Evolutionary conservation across 2,888 invertebrate species (phyloP).

Genomic region (Pyrocoelia pectoralis): DNA sequence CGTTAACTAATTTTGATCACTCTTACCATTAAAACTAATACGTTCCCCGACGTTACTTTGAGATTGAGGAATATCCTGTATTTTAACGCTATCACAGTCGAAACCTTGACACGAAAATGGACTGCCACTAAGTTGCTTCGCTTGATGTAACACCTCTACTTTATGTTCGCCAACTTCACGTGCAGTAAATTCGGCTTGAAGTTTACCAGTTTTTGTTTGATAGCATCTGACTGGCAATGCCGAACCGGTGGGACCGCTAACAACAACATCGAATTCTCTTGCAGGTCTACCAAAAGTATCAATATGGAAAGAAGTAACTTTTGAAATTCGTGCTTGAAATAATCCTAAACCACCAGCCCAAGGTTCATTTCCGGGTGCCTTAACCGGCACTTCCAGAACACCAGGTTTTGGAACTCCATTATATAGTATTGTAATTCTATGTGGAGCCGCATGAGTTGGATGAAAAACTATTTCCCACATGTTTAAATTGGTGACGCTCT

Average conservation of each 20-base stretch:
- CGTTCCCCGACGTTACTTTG: conserved; percentile 84
- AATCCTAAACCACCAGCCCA: conserved; percentile 80
- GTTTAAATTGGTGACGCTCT: conserved; percentile 73
- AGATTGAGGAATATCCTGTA: conserved; percentile 79
- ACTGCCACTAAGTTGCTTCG: conserved; percentile 89
- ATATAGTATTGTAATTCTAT: conserved; percentile 85
- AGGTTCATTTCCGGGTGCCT: conserved; percentile 60
- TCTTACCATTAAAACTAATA: conserved; percentile 79
- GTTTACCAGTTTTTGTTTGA: conserved; percentile 93
- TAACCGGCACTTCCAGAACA: conserved; percentile 62
- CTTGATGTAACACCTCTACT: conserved; percentile 88
- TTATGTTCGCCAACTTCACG: conserved; percentile 72
- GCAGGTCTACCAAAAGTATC: conserved; percentile 86
- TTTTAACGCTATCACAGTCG: conserved; percentile 82
- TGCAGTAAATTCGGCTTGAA: conserved; percentile 93
- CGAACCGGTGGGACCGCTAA: conserved; percentile 62
- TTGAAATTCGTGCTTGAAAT: conserved; percentile 84
- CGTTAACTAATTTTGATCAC: neutral
- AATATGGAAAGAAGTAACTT: conserved; percentile 86
- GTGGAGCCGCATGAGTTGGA: conserved; percentile 86
- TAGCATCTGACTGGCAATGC: conserved; percentile 76
- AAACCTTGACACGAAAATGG: conserved; percentile 94
- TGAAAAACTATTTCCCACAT: conserved; percentile 88
- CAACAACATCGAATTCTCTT: conserved; percentile 90
- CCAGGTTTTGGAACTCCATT: conserved; percentile 81